Evolutionary conservation across 2,888 invertebrate genomes (phyloP).

Genomic region (Linhomoeus sp.): DNA sequence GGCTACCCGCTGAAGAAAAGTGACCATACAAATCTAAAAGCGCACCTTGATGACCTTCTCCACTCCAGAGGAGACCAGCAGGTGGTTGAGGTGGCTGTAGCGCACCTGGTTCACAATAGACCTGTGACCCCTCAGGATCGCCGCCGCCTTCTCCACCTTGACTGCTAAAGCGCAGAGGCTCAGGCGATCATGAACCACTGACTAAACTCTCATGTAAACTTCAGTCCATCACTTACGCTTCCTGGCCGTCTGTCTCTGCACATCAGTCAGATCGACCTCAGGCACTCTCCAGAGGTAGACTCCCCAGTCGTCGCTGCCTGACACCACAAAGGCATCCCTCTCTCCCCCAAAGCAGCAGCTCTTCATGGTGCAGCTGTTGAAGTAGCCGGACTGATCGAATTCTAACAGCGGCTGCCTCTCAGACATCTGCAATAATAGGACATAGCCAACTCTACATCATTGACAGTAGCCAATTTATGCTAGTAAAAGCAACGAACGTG

Average conservation of each 20-base stretch:
- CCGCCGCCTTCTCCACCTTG: too few species aligned
- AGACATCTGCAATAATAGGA: background rate
- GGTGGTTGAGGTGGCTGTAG: conserved; percentile 60
- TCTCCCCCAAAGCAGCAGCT: conserved; percentile 79
- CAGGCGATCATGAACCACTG: too few species aligned
- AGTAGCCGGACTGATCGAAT: conserved; percentile 75
- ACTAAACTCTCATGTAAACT: too few species aligned
- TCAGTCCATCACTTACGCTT: too few species aligned
- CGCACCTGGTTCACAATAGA: conserved; percentile 92
- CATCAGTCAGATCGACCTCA: background rate
- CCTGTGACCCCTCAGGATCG: conserved; percentile 68
- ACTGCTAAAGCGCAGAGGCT: too few species aligned
- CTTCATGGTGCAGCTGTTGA: conserved; percentile 91
- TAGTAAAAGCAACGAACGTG: too few species aligned
- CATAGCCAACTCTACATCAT: too few species aligned
- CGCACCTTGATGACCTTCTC: conserved; percentile 89
- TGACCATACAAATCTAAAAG: too few species aligned
- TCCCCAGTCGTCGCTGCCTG: conserved; percentile 85
- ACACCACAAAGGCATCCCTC: conserved; percentile 60
- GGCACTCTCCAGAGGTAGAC: conserved; percentile 68
- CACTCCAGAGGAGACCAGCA: conserved; percentile 80
- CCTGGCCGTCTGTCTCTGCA: too few species aligned
- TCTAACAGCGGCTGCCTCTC: background rate
- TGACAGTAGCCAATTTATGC: too few species aligned
- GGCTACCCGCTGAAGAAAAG: background rate